Evolutionary conservation across 1,140 invertebrate species (phyloP), one percentile per base, ranked within the genome.

Genomic region (Watersipora subatra): DNA sequence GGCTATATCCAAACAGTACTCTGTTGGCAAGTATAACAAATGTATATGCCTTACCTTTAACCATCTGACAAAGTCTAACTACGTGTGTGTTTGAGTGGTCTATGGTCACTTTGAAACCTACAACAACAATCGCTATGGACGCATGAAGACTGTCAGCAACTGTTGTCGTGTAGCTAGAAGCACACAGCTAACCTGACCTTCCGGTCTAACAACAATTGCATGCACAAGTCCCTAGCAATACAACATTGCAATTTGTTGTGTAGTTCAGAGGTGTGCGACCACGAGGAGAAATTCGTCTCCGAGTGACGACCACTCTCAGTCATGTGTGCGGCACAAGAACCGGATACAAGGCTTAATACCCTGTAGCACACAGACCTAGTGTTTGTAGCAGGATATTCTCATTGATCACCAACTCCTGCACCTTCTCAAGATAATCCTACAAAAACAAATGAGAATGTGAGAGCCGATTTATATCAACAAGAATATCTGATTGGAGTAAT

Each of bases 21-120:
- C n/a, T n/a, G n/a, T n/a, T n/a, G n/a, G n/a, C n/a, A n/a, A n/a
- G n/a, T n/a, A n/a, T n/a, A n/a, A n/a, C n/a, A 28, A 58, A 29
- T 34, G 64, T 34, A 27, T 28, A 30, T 57, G 2, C 28, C 71
- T 81, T 84, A 91, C 92, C 92, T 89, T 90, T 87, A 61, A 97
- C 90, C 75, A 96, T 84, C 79, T 94, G 89, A 84, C 92, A 92
- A 75, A 91, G 93, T 74, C 88, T 87, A 65, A 98, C 92, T 68
- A 98, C 91, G 81, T 93, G 90, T 25, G 93, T 93, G 76, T 98
- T 93, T 2, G 94, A 93, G 85, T 97, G 93, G 81, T 97, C 92
- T 73, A 94, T 94, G 64, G 89, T 90, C 27, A 97, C 89, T 83
- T 96, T 92, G 83, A 98, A 97, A 66, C 93, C 94, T 79, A 68